Evolutionary conservation across 1,140 invertebrate genomes (phyloP), one percentile per base, ranked within the genome.

Genomic region (Hirudo medicinalis): DNA sequence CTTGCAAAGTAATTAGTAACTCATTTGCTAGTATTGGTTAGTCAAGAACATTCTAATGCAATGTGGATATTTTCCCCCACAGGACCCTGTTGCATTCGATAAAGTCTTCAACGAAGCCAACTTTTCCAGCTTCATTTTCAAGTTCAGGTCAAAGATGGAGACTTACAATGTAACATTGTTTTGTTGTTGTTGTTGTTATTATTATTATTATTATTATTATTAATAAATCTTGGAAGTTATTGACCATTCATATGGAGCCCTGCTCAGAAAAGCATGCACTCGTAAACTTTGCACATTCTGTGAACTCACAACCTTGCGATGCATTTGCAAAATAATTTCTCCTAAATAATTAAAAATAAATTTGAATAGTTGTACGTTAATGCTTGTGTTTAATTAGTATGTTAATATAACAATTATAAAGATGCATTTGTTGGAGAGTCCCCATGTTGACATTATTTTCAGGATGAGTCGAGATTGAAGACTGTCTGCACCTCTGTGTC

Each of bases 381-480:
- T 57, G 20, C 25, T n/a, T n/a, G 20, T 57, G 25, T 57, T 57
- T 2, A 20, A 57, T 57, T 57, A n/a, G n/a, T n/a, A n/a, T n/a
- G n/a, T 55, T 66, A 54, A 0, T 72, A 19, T 53, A n/a, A 22
- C 22, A 17, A 60, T 67, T 70, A 71, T 55, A 8, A 54, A 69
- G 66, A 6, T 71, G 27, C 71, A 22, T 54, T 40, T 15, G 15
- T 0, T 49, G 40, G 40, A 11, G 40, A 49, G 3, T 49, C 13
- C 11, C 8, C 15, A 43, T 70, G 0, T 53, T 25, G 27, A 53
- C 19, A 71, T 53, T 17, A 36, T 68, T 75, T 76, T 67, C 71
- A 91, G 89, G 91, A 94, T 84, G 91, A 94, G 84, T 86, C 84
- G 66, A 86, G 90, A 70, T 80, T 93, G 60, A 92, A 91, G 83